Evolutionary conservation across 1,140 invertebrate species (phyloP), one percentile per base, ranked within the genome.

Genomic region (Dendroctonus valens): DNA sequence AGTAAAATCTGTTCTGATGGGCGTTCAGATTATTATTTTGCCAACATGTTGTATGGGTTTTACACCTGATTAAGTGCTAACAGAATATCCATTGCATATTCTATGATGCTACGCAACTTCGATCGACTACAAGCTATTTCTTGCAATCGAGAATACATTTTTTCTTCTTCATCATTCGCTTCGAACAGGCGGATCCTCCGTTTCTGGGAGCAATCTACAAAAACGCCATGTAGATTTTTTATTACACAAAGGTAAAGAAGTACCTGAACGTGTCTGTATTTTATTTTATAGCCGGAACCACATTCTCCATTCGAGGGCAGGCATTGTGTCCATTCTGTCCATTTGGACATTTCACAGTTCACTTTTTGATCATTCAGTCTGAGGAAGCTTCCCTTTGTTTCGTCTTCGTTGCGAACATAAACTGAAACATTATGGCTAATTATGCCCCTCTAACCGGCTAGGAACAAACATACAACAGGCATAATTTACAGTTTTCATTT

Each of bases 131-230:
- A 26, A 26, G 26, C 44, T 46, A 46, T 46, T 59, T 59, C 9
- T 59, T 59, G 58, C 53, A 65, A 6, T 54, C 15, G 6, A 41
- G 6, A 9, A 42, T 9, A 64, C 85, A 86, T 65, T 80, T 83
- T 72, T 78, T 82, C 69, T 74, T 81, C 52, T 80, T 80, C 0
- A 81, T 71, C 52, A 87, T 69, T 69, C 84, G 85, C 65, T 80
- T 83, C 0, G 88, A 88, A 75, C 91, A 93, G 4, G 75, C 78
- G 68, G 83, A 84, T 6, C 91, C 91, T 0, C 87, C 88, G 71
- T 90, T 89, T 65, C 81, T 78, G 0, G 87, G 81, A 5, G 83
- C 75, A n/a, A 78, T 74, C 76, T 87, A 65, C 79, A 79, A 0
- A 60, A 48, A 62, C 40, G 55, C 9, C n/a, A 49, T n/a, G 46